Conservation (phyloP, 2,888 invertebrate species). For the Lycaena phlaeas region DNA sequence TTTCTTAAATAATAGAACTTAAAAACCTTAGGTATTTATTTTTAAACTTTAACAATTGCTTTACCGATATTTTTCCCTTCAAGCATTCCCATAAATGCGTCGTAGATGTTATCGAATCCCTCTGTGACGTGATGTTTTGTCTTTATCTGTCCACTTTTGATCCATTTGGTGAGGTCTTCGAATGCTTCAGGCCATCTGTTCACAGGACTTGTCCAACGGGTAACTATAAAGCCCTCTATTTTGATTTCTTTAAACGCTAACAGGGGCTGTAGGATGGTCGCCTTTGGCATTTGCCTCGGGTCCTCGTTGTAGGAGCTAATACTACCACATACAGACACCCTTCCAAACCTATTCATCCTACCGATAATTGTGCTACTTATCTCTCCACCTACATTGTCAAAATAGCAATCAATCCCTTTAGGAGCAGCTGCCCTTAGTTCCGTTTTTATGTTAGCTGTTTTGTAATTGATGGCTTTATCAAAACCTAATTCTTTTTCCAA, state of each 20-base stretch:
- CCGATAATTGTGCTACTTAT: slow-evolving; percentile 67
- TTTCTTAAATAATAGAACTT: too few species aligned
- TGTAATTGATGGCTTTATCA: slow-evolving; percentile 80
- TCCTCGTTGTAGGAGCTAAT: slow-evolving; percentile 48
- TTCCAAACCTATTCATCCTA: slow-evolving; percentile 66
- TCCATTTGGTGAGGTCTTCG: slow-evolving; percentile 71
- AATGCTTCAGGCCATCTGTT: slow-evolving; percentile 73
- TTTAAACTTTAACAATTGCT: slow-evolving; percentile 76
- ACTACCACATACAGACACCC: slow-evolving; percentile 37
- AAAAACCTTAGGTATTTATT: slow-evolving; percentile 14
- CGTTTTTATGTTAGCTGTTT: slow-evolving; percentile 61
- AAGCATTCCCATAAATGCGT: slow-evolving; percentile 77
- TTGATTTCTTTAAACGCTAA: slow-evolving; percentile 72
- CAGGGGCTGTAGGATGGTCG: slow-evolving; percentile 62
- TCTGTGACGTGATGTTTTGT: slow-evolving; percentile 77
- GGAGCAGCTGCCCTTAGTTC: slow-evolving; percentile 75
- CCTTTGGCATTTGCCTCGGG: slow-evolving; percentile 30
- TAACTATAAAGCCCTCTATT: slow-evolving; percentile 74
- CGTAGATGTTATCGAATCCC: slow-evolving; percentile 79
- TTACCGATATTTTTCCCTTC: slow-evolving; percentile 78
- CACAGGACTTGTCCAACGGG: slow-evolving; percentile 49
- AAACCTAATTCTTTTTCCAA: slow-evolving; percentile 75
- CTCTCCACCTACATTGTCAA: slow-evolving; percentile 81
- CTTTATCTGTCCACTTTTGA: slow-evolving; percentile 77
- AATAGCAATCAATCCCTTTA: slow-evolving; percentile 79